A percentile compares a stretch with the other conserved stretches of the same genome.
These are phyloP conservation scores for Iguana delicatissima DNA, from an alignment of 2,797 vertebrate genomes.

Conservation along the genomic window DNA sequence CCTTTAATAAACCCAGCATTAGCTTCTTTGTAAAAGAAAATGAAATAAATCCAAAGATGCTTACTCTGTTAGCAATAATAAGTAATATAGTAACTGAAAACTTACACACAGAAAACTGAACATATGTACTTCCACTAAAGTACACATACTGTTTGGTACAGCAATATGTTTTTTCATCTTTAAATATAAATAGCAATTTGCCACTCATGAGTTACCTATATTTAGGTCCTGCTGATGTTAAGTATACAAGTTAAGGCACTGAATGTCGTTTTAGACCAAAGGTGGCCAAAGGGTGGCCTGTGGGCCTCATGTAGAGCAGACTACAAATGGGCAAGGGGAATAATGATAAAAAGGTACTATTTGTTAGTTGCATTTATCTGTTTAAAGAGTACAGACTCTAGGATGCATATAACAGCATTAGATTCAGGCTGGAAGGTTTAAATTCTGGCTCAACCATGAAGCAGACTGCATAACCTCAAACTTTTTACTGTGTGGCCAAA, in stretches of 20 bases:
- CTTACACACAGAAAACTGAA: not conserved
- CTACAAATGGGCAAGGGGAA: not conserved
- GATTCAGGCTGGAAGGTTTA: not conserved
- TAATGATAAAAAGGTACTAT: not conserved
- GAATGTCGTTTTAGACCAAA: not conserved
- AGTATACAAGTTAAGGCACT: not conserved
- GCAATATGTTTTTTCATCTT: not conserved
- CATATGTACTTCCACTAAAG: not conserved
- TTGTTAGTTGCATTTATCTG: not conserved
- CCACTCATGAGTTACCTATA: not conserved
- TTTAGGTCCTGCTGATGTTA: not conserved
- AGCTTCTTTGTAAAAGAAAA: not conserved
- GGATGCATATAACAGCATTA: too few relatives aligned
- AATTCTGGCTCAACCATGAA: not conserved
- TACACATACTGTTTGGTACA: too few relatives aligned
- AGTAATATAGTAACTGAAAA: slow-evolving; percentile 11
- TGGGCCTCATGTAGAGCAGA: too few relatives aligned
- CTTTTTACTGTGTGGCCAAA: too few relatives aligned
- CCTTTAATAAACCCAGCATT: not conserved
- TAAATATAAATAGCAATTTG: not conserved
- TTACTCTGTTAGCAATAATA: not conserved
- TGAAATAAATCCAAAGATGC: not conserved
- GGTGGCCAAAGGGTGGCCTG: too few relatives aligned
- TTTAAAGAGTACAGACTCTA: not conserved
- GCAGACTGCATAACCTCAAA: not conserved